Evolutionary conservation across 2,888 invertebrate species (phyloP).

Genomic region (Gastracanthus pulcherrimus): DNA sequence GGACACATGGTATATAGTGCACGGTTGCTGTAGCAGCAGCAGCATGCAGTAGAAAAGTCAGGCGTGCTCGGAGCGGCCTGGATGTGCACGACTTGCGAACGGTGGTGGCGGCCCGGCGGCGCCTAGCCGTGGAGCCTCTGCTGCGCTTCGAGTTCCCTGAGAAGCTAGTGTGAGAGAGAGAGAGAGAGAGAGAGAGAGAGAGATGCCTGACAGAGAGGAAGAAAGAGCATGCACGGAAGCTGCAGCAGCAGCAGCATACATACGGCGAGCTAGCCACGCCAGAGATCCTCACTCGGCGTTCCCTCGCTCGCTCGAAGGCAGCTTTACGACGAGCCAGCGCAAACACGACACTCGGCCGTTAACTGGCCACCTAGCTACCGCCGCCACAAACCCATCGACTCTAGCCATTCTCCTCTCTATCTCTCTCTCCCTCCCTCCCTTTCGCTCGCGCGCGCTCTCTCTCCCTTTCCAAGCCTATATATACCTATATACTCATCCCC

Average conservation of each 20-base stretch:
- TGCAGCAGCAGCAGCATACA: slow-evolving; percentile 44
- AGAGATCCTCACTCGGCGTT: slow-evolving; percentile 30
- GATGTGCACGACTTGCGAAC: slow-evolving; percentile 1
- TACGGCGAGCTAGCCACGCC: not conserved
- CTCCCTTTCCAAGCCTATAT: too few species aligned
- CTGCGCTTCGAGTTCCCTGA: not conserved
- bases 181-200: slow-evolving; percentile 22
- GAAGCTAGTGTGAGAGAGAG: slow-evolving; percentile 31
- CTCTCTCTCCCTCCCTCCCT: not conserved
- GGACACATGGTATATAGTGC: too few species aligned
- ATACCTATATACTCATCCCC: too few species aligned
- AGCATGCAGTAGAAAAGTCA: not conserved
- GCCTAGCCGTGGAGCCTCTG: not conserved
- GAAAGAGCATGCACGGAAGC: slow-evolving; percentile 61
- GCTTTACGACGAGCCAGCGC: slow-evolving; percentile 73
- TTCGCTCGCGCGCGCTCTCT: too few species aligned
- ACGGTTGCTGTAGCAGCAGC: too few species aligned
- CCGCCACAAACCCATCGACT: slow-evolving; percentile 53
- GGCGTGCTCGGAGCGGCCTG: not conserved
- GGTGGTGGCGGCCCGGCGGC: slow-evolving; percentile 9
- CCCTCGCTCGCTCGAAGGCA: slow-evolving; percentile 63
- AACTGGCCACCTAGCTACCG: slow-evolving; percentile 75
- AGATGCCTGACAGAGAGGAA: slow-evolving; percentile 55
- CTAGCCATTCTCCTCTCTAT: not conserved
- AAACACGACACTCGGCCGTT: slow-evolving; percentile 72